These are phyloP conservation scores for Camarhynchus parvulus DNA, from an alignment of 2,113 vertebrate genomes.

Conservation along the genomic window DNA sequence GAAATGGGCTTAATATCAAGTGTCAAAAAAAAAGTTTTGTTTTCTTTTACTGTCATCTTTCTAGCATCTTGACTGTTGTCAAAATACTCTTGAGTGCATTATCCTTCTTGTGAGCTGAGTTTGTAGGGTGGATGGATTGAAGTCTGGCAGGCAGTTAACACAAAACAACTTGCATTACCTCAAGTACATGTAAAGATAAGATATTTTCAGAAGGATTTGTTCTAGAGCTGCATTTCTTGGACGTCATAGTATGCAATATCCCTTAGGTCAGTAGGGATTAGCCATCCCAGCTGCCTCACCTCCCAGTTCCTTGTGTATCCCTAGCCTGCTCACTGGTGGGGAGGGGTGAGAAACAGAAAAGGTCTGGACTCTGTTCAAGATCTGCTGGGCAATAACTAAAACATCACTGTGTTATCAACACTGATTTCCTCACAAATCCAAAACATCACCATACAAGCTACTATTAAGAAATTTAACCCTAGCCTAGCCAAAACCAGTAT, in stretches of 20 bases:
- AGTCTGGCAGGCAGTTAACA: not conserved
- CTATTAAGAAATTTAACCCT: not conserved
- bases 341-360: not conserved
- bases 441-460: not conserved
- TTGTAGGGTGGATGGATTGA: not conserved
- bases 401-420: not conserved
- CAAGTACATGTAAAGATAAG: not conserved
- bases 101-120: not conserved
- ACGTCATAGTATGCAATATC: not conserved
- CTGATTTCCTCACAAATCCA: not conserved
- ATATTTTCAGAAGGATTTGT: not conserved
- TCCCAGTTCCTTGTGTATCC: not conserved
- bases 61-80: not conserved
- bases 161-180: fast-evolving
- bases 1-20: not conserved
- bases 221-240: not conserved
- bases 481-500: not conserved
- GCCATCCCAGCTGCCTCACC: not conserved
- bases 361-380: not conserved
- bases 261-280: not conserved
- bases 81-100: not conserved
- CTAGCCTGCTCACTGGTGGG: not conserved
- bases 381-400: not conserved
- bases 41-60: not conserved
- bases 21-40: not conserved